Conservation (phyloP, 2,888 invertebrate species). For the Dione vanillae region DNA sequence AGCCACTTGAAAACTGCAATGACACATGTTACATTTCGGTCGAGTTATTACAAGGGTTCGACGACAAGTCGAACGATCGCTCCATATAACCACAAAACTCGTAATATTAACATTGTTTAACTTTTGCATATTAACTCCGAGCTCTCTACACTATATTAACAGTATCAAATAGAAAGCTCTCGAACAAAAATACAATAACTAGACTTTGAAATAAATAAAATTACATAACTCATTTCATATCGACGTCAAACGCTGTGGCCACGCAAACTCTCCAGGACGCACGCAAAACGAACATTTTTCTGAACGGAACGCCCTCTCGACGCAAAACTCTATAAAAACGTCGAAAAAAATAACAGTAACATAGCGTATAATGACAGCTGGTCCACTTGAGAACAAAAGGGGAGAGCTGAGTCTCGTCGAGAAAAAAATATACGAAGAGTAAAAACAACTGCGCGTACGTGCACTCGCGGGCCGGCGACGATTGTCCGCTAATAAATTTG, state of each 20-base stretch:
- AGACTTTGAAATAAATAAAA: slow-evolving; percentile 59
- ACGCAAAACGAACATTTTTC: slow-evolving; percentile 84
- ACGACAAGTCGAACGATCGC: slow-evolving; percentile 51
- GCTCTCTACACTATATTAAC: slow-evolving; percentile 43
- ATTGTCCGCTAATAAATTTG: slow-evolving; percentile 80
- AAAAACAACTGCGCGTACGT: slow-evolving; percentile 78
- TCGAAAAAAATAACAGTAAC: slow-evolving; percentile 84
- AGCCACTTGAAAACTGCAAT: slow-evolving; percentile 80
- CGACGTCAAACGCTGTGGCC: slow-evolving; percentile 74
- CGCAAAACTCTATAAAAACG: slow-evolving; percentile 83
- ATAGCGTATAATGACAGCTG: slow-evolving; percentile 86
- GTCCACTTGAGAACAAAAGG: slow-evolving; percentile 85
- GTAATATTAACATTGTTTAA: slow-evolving; percentile 35
- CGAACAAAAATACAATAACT: slow-evolving; percentile 60
- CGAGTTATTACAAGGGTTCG: slow-evolving; percentile 50
- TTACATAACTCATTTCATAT: slow-evolving; percentile 78
- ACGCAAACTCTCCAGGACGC: slow-evolving; percentile 81
- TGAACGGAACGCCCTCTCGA: slow-evolving; percentile 81
- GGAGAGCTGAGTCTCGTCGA: slow-evolving; percentile 81
- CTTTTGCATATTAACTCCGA: slow-evolving; percentile 38
- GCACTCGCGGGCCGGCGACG: slow-evolving; percentile 65
- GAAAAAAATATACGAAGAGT: slow-evolving; percentile 82
- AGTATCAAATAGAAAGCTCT: slow-evolving; percentile 60
- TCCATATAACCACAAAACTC: slow-evolving; percentile 33
- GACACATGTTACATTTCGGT: slow-evolving; percentile 79